Evolutionary conservation across 2,113 vertebrate genomes (phyloP).

Genomic region (Nesoenas mayeri): DNA sequence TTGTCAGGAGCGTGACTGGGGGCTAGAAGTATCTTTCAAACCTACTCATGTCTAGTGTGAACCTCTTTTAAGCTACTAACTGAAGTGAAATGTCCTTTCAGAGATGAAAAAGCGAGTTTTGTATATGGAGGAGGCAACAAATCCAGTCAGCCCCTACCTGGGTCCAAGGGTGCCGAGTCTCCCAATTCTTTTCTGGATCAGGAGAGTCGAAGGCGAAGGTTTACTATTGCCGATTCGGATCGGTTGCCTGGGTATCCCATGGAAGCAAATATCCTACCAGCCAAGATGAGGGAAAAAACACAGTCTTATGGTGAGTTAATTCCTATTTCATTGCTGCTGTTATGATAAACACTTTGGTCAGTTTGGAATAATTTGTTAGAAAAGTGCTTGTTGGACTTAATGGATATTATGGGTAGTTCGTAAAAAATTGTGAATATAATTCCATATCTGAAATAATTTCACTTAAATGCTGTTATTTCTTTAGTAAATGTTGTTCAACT

Average conservation of each 20-base stretch:
- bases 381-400: neutral
- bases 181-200: slow-evolving; percentile 90
- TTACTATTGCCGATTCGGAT: slow-evolving; percentile 80
- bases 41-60: neutral
- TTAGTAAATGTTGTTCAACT: neutral
- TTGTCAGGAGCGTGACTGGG: neutral
- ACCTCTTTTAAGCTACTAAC: neutral
- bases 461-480: neutral
- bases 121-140: slow-evolving; percentile 71
- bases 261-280: slow-evolving; percentile 74
- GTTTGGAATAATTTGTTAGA: neutral
- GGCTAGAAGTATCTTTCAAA: neutral
- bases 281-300: slow-evolving; percentile 84
- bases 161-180: slow-evolving; percentile 85
- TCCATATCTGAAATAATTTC: slow-evolving; percentile 39
- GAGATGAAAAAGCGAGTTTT: slow-evolving; percentile 76
- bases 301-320: slow-evolving; percentile 79
- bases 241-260: slow-evolving; percentile 72
- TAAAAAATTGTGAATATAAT: slow-evolving; percentile 30
- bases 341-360: neutral
- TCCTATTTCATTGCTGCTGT: neutral
- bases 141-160: slow-evolving; percentile 20
- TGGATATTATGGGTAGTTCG: neutral
- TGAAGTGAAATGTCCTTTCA: slow-evolving; percentile 57
- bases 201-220: slow-evolving; percentile 77